These are phyloP conservation scores for Donacobius atricapilla DNA, from an alignment of 2,113 vertebrate genomes.

Conservation along the genomic window DNA sequence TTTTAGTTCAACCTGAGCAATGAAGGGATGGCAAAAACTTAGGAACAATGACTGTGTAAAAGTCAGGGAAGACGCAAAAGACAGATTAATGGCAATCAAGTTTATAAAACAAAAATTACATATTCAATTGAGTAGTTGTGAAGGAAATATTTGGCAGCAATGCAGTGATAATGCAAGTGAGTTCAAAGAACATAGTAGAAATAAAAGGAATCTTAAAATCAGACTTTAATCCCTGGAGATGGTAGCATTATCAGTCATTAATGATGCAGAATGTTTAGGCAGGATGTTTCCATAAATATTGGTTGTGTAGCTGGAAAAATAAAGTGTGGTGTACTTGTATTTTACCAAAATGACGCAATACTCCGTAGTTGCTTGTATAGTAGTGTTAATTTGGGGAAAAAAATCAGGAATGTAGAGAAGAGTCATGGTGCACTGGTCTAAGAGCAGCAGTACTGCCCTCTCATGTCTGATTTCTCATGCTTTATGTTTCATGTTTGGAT, in stretches of 20 bases:
- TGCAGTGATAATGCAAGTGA: background rate
- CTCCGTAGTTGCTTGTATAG: background rate
- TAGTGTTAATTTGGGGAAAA: background rate
- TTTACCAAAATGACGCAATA: background rate
- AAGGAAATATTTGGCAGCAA: background rate
- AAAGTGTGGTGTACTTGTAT: background rate
- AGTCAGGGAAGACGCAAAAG: background rate
- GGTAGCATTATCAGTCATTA: background rate
- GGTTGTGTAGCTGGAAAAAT: background rate
- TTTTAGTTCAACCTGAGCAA: background rate
- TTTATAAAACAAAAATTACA: background rate
- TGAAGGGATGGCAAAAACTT: background rate
- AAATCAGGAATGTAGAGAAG: background rate
- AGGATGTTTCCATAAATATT: background rate
- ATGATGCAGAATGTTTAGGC: background rate
- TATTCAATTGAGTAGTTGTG: background rate
- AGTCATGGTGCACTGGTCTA: background rate
- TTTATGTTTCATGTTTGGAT: background rate
- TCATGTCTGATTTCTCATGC: background rate
- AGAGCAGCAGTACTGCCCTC: background rate
- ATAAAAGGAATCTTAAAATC: background rate
- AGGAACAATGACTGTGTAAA: background rate
- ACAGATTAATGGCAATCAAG: background rate
- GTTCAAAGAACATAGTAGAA: background rate
- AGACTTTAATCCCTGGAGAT: background rate